These are phyloP conservation scores for Camelus bactrianus DNA, from an alignment of 2,113 vertebrate species.

Conservation along the genomic window DNA sequence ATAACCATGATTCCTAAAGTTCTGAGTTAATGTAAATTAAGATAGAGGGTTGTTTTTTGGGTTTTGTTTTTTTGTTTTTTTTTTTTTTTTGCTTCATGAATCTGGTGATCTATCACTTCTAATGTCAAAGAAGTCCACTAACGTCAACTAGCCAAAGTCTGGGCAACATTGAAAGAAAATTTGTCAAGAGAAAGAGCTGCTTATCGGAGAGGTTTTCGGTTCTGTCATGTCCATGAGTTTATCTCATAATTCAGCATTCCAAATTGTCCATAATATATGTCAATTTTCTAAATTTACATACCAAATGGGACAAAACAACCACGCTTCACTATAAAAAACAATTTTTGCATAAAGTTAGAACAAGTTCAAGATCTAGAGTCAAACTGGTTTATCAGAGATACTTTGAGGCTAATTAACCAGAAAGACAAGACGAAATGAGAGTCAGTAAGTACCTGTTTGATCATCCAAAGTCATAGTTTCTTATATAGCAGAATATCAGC, in stretches of 20 bases:
- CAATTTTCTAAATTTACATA: background rate
- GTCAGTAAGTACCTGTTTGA: background rate
- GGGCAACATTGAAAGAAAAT: background rate
- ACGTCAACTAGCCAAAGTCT: background rate
- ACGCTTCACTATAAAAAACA: background rate
- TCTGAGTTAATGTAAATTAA: background rate
- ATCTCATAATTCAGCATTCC: background rate
- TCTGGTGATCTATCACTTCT: background rate
- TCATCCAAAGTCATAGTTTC: background rate
- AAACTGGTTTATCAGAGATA: background rate
- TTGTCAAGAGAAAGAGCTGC: background rate
- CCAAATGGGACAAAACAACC: background rate
- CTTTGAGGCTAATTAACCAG: background rate
- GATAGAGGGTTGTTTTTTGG: background rate
- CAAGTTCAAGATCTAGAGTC: background rate
- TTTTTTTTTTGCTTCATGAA: background rate
- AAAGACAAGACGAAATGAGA: background rate
- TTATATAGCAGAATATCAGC: background rate
- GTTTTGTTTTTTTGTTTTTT: too few species aligned
- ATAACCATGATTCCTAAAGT: background rate
- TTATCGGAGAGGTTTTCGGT: background rate
- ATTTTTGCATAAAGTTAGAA: slow-evolving; percentile 9
- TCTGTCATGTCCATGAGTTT: background rate
- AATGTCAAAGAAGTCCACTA: background rate
- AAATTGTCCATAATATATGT: background rate